A percentile compares a stretch with the other conserved stretches of the same genome.
These are phyloP conservation scores for Brachypodius melanocephalos DNA, from an alignment of 2,113 vertebrate species.

Conservation along the genomic window DNA sequence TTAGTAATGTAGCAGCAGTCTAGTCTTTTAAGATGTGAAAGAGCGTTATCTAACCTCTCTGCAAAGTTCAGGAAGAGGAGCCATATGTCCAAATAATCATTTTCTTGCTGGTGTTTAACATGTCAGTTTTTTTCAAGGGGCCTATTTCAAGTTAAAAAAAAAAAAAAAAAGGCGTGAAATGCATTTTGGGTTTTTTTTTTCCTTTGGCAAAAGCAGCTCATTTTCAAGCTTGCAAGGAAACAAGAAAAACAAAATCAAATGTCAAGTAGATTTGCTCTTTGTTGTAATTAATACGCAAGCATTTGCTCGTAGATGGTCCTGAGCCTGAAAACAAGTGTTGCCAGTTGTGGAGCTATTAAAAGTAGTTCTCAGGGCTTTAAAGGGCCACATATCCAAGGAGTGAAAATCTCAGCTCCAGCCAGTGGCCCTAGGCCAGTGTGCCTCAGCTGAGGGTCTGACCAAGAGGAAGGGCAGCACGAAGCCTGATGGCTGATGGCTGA, in stretches of 20 bases:
- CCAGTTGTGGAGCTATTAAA: not conserved
- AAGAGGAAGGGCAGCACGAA: not conserved
- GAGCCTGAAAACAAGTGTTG: not conserved
- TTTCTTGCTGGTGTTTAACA: slow-evolving; percentile 61
- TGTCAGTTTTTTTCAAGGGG: slow-evolving; percentile 53
- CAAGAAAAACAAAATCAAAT: slow-evolving; percentile 70
- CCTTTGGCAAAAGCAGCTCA: slow-evolving; percentile 55
- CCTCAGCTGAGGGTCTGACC: not conserved
- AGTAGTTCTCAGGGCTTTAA: not conserved
- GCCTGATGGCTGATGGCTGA: not conserved
- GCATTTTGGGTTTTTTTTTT: slow-evolving; percentile 9
- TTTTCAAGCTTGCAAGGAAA: slow-evolving; percentile 59
- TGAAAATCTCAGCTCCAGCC: not conserved
- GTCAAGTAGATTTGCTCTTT: slow-evolving; percentile 69
- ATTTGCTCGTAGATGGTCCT: slow-evolving; percentile 9
- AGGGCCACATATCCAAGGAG: not conserved
- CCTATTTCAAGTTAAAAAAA: slow-evolving; percentile 36
- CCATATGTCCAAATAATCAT: slow-evolving; percentile 68
- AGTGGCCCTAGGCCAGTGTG: not conserved
- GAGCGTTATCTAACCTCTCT: slow-evolving; percentile 51
- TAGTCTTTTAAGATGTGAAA: slow-evolving; percentile 61
- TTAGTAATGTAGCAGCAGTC: slow-evolving; percentile 52
- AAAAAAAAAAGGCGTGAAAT: slow-evolving; percentile 52
- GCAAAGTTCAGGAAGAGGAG: slow-evolving; percentile 63
- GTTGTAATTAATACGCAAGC: slow-evolving; percentile 63